phyloP scores from a whole-genome alignment of 2,888 invertebrate species.

The Stramonita haemastoma region DNA sequence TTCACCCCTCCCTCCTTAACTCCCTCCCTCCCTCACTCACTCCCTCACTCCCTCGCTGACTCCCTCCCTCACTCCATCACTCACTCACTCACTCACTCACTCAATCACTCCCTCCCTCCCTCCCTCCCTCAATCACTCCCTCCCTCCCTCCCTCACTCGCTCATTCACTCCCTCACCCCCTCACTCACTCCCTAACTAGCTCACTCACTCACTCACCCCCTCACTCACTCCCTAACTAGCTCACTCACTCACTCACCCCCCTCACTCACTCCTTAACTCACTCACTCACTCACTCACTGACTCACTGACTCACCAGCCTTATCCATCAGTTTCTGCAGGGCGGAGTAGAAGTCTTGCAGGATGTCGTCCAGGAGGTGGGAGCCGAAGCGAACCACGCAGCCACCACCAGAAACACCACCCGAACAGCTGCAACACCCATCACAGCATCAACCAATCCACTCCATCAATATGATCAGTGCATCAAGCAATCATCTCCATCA shows the following conservation, averaged over 20 bases:
- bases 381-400: conserved; percentile 49
- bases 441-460: background rate
- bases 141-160: too few species aligned
- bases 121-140: background rate
- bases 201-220: background rate
- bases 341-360: conserved; percentile 45
- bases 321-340: conserved; percentile 41
- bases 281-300: background rate
- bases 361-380: conserved; percentile 46
- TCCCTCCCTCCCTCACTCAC: too few species aligned
- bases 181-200: too few species aligned
- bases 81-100: too few species aligned
- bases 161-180: too few species aligned
- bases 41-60: too few species aligned
- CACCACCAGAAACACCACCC: conserved; percentile 45
- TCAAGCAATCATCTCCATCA: background rate
- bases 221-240: background rate
- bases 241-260: background rate
- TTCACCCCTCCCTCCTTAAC: too few species aligned
- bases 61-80: too few species aligned
- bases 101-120: background rate
- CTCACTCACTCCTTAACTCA: background rate
- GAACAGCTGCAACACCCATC: conserved; percentile 37
- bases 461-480: background rate
- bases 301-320: conserved; percentile 40